A percentile compares a stretch with the other conserved stretches of the same genome.
phyloP scores from a whole-genome alignment of 2,888 invertebrate genomes.

The Cryptosula pallasiana region DNA sequence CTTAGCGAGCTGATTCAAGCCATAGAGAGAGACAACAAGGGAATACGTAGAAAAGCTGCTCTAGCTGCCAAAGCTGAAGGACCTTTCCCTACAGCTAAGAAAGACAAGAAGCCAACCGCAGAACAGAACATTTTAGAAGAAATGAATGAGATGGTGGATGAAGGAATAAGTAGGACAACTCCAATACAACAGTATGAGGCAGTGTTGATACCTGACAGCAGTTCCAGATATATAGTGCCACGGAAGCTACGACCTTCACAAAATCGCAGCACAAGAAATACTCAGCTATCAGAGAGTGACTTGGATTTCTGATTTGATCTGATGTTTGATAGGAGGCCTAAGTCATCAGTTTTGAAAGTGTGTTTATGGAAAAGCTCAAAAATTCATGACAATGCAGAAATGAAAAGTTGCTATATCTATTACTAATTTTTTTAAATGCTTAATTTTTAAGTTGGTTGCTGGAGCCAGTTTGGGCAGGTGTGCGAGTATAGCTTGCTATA shows the following conservation, averaged over 20 bases:
- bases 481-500: too few relatives aligned
- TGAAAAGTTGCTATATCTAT: too few relatives aligned
- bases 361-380: too few relatives aligned
- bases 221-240: background rate
- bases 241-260: background rate
- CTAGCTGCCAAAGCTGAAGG: constrained; percentile 7
- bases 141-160: constrained; percentile 14
- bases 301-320: constrained; percentile 5
- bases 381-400: too few relatives aligned
- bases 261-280: background rate
- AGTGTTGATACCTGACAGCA: background rate
- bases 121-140: background rate
- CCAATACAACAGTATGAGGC: background rate
- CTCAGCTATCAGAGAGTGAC: background rate
- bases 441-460: too few relatives aligned
- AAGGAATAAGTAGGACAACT: background rate
- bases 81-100: background rate
- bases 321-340: too few relatives aligned
- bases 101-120: background rate
- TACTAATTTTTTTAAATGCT: too few relatives aligned
- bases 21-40: constrained; percentile 14
- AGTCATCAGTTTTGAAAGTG: too few relatives aligned
- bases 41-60: constrained; percentile 7
- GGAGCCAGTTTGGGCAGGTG: too few relatives aligned
- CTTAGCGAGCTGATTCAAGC: constrained; percentile 11